Evolutionary conservation across 2,113 vertebrate species (phyloP), one percentile per base, ranked within the genome.

Genomic region (Syngnathoides biaculeatus): DNA sequence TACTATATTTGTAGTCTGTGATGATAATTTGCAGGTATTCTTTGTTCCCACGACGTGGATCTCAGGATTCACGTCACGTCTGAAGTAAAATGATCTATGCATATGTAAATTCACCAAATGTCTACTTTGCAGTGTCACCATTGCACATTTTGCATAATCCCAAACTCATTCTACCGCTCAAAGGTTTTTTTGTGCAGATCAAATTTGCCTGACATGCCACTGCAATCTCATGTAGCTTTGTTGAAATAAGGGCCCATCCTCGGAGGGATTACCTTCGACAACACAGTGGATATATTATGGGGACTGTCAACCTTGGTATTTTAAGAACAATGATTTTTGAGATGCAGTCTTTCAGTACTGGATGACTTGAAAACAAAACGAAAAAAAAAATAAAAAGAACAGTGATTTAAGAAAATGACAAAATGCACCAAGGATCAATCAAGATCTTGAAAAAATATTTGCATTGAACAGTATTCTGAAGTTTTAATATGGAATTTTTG

Each of bases 271-370:
- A 64, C 19, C 30, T 0, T 8, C 17, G 8, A 12, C 39, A 59
- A 40, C 26, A 40, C 12, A 1, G 10, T 52, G 69, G 61, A 57
- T 48, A 26, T 12, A 78, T 14, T 0, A 90, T 87, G 81, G 73
- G 47, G 59, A 69, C 15, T 6, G 60, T 68, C 17, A n/a, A 43
- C 2, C 19, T 73, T 10, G 2, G 48, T 60, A 9, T 85, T 69
- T 61, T 89, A 15, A 1, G 75, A 0, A 84, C 85, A 61, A 47
- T 22, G 52, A 50, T 42, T 4, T 43, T 56, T 1, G 2, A 8
- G 17, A 5, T 4, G 15, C 20, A 50, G 47, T 8, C 47, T 56
- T 35, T 50, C 7, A 17, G n/a, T 1, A 50, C 2, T 57, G 24
- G 39, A 48, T 15, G 1, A 1, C 24, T 15, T 14, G 11, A 26